Evolutionary conservation across 2,888 invertebrate genomes (phyloP), one percentile per base, ranked within the genome.

Genomic region (Melanophora roralis): DNA sequence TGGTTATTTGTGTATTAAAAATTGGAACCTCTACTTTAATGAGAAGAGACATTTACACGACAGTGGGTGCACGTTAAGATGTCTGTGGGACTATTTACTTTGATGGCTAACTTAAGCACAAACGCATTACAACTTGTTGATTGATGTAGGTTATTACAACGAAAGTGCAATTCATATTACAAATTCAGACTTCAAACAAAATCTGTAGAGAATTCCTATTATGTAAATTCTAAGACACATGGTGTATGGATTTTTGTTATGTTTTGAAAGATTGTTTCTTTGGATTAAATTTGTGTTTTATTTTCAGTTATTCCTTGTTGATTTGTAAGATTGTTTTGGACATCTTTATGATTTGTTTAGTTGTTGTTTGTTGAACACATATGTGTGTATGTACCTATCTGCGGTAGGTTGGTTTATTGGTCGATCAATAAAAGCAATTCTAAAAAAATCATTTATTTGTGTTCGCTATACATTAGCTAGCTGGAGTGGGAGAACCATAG

Each of bases 321-420:
- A 80, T 80, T 76, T 80, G 80, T 72, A 73, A 76, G 72, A 76
- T 76, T 76, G 72, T 51, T 64, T 80, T 80, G 80, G 80, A 80
- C 80, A 80, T 80, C 80, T 80, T 80, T 45, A 80, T 80, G 76
- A 76, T 80, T 73, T 75, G 71, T 71, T 71, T 67, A 5, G 47
- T 38, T 72, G 23, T 47, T 49, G n/a, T 16, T 65, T 55, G 21
- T 47, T 40, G 40, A 19, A n/a, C n/a, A n/a, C n/a, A n/a, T 40
- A 55, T 62, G 21, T 27, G n/a, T n/a, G n/a, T 43, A 47, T 71
- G 47, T n/a, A n/a, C n/a, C n/a, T n/a, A n/a, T n/a, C 80, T 80
- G 80, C 80, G 80, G 80, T 80, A 80, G 80, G 80, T 80, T 71
- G 6, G 27, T 27, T 27, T 27, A 6, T 27, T 27, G 27, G 27